Conservation (phyloP, 2,797 vertebrate species). For the Paratrypauchen microcephalus region DNA sequence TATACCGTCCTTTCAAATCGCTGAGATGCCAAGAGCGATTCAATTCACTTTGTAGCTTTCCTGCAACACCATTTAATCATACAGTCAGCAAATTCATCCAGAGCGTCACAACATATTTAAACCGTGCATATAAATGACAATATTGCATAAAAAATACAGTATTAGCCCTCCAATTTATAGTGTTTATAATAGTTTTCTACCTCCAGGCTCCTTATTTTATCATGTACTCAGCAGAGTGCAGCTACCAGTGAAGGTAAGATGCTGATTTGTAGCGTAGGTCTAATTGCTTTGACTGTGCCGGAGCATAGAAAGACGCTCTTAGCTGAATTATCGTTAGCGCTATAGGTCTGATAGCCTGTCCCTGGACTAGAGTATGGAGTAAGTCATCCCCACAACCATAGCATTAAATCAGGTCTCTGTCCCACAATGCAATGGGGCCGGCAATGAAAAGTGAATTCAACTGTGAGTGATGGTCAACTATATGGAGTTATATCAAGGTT, state of each 20-base stretch:
- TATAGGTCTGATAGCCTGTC: conserved; percentile 36
- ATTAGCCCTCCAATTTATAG: not conserved
- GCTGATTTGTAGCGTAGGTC: conserved; percentile 57
- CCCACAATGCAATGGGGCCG: conserved; percentile 33
- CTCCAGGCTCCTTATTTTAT: not conserved
- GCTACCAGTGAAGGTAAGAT: conserved; percentile 31
- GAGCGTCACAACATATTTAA: not conserved
- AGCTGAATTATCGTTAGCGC: conserved; percentile 49
- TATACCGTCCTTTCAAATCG: too few relatives aligned
- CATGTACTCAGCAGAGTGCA: conserved; percentile 14
- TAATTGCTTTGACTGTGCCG: conserved; percentile 52
- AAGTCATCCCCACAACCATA: conserved; percentile 45
- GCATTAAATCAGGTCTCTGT: conserved; percentile 50
- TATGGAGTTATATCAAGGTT: not conserved
- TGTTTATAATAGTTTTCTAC: not conserved
- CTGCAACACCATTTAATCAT: too few relatives aligned
- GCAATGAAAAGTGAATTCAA: not conserved
- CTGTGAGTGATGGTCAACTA: not conserved
- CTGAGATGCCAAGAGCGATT: too few relatives aligned
- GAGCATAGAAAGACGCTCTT: conserved; percentile 39
- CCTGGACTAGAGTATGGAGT: conserved; percentile 25
- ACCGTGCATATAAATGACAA: not conserved
- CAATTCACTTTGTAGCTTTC: too few relatives aligned
- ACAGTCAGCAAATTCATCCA: not conserved
- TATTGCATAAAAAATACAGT: not conserved